Evolutionary conservation across 2,797 vertebrate genomes (phyloP), one percentile per base, ranked within the genome.

Genomic region (Clarias laeviceps): DNA sequence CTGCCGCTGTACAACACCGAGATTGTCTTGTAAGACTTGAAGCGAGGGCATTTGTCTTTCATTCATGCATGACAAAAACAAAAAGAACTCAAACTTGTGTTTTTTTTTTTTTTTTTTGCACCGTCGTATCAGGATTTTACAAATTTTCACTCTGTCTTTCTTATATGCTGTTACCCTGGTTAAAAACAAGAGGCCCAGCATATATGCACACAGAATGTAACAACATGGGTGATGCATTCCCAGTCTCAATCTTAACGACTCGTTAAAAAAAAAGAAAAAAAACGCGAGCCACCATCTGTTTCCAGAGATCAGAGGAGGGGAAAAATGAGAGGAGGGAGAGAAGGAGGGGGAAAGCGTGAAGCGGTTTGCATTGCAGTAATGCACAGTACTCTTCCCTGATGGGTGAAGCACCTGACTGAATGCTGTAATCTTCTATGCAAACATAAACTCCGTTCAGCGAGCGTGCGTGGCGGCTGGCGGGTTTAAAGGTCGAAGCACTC

Each of bases 161-260:
- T 50, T 2, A 0, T 50, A 50, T 50, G 45, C 11, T 14, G 45
- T 50, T 50, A 50, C 59, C 5, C 65, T 54, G 61, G 18, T 59
- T 15, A 56, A 11, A 57, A 8, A 17, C 37, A 65, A 5, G 17
- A 17, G 34, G 27, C 80, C 18, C 20, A 69, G 20, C 18, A 34
- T 70, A n/a, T 37, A 57, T 54, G 12, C 20, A 70, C 56, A 56
- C 8, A 29, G 29, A 72, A 59, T 40, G 50, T 72, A 61, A 64
- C 5, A 22, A 83, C 85, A 80, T 15, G 62, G 87, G 87, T 82
- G 87, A 87, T 87, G 84, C 79, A 86, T 88, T 87, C 37, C 37
- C 37, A 93, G 93, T 92, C 92, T 95, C 93, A 90, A 91, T 95
- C 94, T 95, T 95, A 96, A 96, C 93, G 92, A 94, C 92, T 94